Percentiles rank a stretch among this genome's conserved stretches.
These are phyloP conservation scores for Podarcis siculus DNA, from an alignment of 2,797 vertebrate genomes.

Conservation along the genomic window DNA sequence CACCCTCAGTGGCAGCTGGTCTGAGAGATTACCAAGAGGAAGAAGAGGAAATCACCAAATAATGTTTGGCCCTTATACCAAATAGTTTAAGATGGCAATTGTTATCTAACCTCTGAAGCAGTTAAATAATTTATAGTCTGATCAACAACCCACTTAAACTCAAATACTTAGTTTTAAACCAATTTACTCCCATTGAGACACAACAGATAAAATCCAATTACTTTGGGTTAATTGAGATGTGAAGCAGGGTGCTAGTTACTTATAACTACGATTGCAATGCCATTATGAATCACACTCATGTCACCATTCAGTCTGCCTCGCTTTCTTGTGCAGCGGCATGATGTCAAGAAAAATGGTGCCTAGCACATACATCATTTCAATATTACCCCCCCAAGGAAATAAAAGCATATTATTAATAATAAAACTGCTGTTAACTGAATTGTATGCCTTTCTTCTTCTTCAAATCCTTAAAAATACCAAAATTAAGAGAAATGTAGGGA, in stretches of 20 bases:
- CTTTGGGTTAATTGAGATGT: slow-evolving; percentile 24
- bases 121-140: slow-evolving; percentile 11
- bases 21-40: background rate
- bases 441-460: no score
- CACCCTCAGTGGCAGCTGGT: background rate
- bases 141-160: slow-evolving; percentile 20
- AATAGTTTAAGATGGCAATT: background rate
- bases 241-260: slow-evolving; percentile 8
- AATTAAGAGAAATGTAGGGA: background rate
- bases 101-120: background rate
- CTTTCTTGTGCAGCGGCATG: background rate
- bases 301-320: background rate
- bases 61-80: background rate
- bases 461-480: background rate
- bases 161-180: slow-evolving; percentile 32
- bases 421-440: no score
- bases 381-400: background rate
- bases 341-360: background rate
- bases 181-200: slow-evolving; percentile 8
- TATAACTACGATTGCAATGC: background rate
- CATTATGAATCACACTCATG: background rate
- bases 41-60: background rate
- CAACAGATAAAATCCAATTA: slow-evolving; percentile 33
- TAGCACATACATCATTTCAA: background rate
- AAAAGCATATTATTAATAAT: no score